phyloP scores from a whole-genome alignment of 2,888 invertebrate species.

The Melolontha melolontha region DNA sequence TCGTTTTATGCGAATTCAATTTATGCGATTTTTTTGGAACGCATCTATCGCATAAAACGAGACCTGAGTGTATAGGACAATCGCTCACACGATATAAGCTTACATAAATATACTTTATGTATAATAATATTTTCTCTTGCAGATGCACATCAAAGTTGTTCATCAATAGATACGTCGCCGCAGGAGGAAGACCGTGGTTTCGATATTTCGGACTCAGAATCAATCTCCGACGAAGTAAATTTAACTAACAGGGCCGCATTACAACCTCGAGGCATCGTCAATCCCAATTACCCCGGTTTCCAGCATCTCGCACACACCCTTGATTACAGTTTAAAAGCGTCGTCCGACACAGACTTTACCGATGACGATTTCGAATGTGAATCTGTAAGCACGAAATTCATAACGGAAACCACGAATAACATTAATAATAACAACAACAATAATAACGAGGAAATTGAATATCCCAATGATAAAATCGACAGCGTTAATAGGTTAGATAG shows the following conservation, averaged over 20 bases:
- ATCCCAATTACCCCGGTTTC: conserved; percentile 88
- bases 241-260: conserved; percentile 52
- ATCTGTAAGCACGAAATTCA: conserved; percentile 60
- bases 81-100: no score
- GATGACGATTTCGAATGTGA: conserved; percentile 67
- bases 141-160: conserved; percentile 64
- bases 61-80: no score
- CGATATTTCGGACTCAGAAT: conserved; percentile 69
- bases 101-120: neutral
- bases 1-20: no score
- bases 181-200: conserved; percentile 69
- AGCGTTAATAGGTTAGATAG: conserved; percentile 65
- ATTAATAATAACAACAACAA: conserved; percentile 59
- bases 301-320: conserved; percentile 83
- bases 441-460: conserved; percentile 53
- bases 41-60: no score
- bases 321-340: conserved; percentile 61
- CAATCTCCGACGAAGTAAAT: conserved; percentile 63
- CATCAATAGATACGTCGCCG: conserved; percentile 66
- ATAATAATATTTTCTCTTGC: conserved; percentile 43
- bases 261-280: conserved; percentile 78
- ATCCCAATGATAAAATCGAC: conserved; percentile 62
- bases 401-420: conserved; percentile 64
- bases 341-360: conserved; percentile 65
- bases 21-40: no score